Base-by-base conservation (phyloP, 2,113 vertebrate genomes). In the Callocephalon fimbriatum region DNA sequence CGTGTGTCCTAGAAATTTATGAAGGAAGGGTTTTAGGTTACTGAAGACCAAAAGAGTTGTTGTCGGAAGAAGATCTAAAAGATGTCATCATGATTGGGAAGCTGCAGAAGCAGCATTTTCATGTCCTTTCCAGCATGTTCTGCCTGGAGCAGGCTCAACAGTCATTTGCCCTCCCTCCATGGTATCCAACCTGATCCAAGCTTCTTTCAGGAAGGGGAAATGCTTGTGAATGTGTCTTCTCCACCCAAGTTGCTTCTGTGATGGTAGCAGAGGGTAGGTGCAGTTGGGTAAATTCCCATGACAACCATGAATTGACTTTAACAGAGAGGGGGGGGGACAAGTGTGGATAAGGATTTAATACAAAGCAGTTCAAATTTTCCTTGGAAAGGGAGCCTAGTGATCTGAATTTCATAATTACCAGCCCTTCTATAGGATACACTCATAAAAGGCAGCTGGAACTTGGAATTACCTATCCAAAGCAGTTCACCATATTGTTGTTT, bases 391-490 rank as follows among this genome's bases (percentile, higher is more conserved):
- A 95, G n/a, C 20, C 65, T 77, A 85, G 90, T 86, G 84, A 59
- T 67, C 47, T 76, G 79, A 83, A 84, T 63, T 59, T 42, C 38
- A 48, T 48, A 20, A 89, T 72, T 84, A 59, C 56, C 61, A 79
- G 32, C 51, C 26, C 38, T 87, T 72, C 81, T 48, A 38, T 21
- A 72, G 84, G 22, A 31, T 8, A 10, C 40, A 40, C 45, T 86
- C 56, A 38, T 59, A 78, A 88, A 88, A 96, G 80, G 86, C 93
- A 94, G 86, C 83, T 80, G 89, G 82, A 91, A 87, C 47, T 94
- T 83, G 73, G 89, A 93, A 95, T 95, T 87, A 95, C 93, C 91
- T 94, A 86, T 74, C 84, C 73, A 59, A 77, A 96, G 86, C 59
- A 51, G 89, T 75, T 94, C 93, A 67, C 93, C 93, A 91, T 85